Base-by-base conservation (phyloP, 2,888 invertebrate species). In the Portevinia maculata region DNA sequence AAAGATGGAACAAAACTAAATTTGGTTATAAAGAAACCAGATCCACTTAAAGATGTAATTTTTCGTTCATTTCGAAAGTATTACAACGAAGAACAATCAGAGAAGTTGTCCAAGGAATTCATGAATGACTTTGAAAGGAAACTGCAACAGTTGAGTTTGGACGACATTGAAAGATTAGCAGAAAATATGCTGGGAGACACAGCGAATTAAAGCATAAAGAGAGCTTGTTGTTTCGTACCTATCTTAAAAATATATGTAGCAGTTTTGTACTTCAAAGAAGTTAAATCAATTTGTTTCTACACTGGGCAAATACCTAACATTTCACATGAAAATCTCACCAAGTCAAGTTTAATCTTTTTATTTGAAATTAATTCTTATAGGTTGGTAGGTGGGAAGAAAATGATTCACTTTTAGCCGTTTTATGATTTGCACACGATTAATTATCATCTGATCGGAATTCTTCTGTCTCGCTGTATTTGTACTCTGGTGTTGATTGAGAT, bases 1-100 rank as follows among this genome's bases (percentile, higher is more conserved):
- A 94, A 94, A 89, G 95, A 96, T 79, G 96, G 95, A 1, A 93
- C 94, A 13, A 96, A 94, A 89, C 88, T 96, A 48, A 94, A 94
- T 87, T 90, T 96, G 75, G 92, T 95, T 24, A 93, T 95, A 3
- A 94, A 94, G 87, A 95, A 94, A 86, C 93, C 93, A 6, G 93
- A 94, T 64, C 91, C 92, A 0, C 89, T 96, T 0, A 92, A 92
- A 78, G 93, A 93, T 92, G 94, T 85, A 92, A 92, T 89, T 6
- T 86, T 87, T 44, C 87, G 89, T 0, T 87, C 87, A 0, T 90
- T 89, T 67, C 89, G 90, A 3, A 93, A 92, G 86, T 93, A 93
- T 86, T 93, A 93, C 86, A 91, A 92, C 19, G 94, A 95, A 69
- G 90, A 92, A 7, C 94, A 95, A 86, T 93, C 95, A 0, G 92